Evolutionary conservation across 1,140 invertebrate genomes (phyloP), one percentile per base, ranked within the genome.

Genomic region (Hydropsyche tenuis): DNA sequence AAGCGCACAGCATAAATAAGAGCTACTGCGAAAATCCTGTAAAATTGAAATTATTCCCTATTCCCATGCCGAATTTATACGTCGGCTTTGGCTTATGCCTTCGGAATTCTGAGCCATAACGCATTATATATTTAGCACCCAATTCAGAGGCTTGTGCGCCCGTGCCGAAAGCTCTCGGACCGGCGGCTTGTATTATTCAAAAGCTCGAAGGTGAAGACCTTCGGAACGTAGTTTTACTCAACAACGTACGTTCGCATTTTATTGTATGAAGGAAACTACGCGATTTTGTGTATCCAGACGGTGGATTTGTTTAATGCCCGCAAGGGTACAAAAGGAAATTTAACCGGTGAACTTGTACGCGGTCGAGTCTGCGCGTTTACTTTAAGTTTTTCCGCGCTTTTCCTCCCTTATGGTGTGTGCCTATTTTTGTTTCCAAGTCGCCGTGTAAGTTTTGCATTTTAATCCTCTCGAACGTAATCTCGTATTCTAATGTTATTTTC

Each of bases 51-150:
- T 73, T 27, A 75, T 56, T 73, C 74, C 71, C 74, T 69, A 73
- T 73, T 75, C 74, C 71, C 74, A 65, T 23, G 65, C 71, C 74
- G 74, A 73, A 73, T 75, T 75, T 75, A 45, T 65, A 46, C 63
- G 30, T 45, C 20, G 56, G 73, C 70, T 73, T 30, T 63, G 53
- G 74, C 63, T 75, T 70, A 43, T 53, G 53, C 75, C 68, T 73
- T 76, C 48, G 72, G 69, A 76, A 71, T 72, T 72, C 53, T 43
- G 62, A 48, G 68, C 75, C 63, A 74, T 72, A 74, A 72, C 63
- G 42, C 69, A 76, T 76, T 76, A 76, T 48, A 76, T 70, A 76
- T 76, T 76, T 76, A 76, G 72, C 45, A 42, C 23, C 51, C 68
- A 53, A 70, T 56, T 70, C 48, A 30, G 37, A 30, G 30, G 68